phyloP scores from a whole-genome alignment of 1,140 invertebrate species.

The Tetragonula clypearis region DNA sequence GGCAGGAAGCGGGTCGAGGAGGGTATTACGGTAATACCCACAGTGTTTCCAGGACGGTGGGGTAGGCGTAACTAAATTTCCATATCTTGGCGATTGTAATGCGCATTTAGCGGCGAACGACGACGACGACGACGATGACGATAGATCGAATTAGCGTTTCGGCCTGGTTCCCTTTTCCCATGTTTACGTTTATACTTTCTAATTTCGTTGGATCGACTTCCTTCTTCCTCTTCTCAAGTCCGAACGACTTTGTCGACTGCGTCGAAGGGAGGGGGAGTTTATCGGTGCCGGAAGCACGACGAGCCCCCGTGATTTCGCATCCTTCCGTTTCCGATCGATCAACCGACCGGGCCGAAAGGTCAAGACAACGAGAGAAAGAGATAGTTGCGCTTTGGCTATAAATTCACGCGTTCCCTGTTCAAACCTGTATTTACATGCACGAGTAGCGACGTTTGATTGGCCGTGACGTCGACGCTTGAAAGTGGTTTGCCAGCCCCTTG shows the following conservation, averaged over 20 bases:
- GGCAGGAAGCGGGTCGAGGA: conserved; percentile 40
- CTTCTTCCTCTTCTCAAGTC: not conserved
- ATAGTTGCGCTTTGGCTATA: not conserved
- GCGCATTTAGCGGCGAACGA: conserved; percentile 75
- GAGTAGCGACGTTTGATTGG: conserved; percentile 52
- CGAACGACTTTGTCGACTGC: not conserved
- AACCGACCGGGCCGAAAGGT: conserved; percentile 12
- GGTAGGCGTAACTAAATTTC: conserved; percentile 74
- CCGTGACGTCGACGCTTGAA: conserved; percentile 50
- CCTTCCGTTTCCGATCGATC: conserved; percentile 12
- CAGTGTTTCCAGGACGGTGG: conserved; percentile 56
- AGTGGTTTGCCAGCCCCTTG: conserved; percentile 57
- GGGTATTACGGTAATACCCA: conserved; percentile 55
- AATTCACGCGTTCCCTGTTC: conserved; percentile 27
- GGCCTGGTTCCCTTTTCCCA: conserved; percentile 47
- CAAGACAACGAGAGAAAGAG: conserved; percentile 23
- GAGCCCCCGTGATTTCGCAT: not conserved
- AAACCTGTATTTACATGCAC: conserved; percentile 49
- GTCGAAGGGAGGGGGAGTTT: not conserved
- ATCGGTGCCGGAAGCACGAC: not conserved
- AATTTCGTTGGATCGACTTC: conserved; percentile 49
- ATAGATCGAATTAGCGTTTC: conserved; percentile 74
- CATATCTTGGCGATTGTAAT: conserved; percentile 79
- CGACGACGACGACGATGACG: conserved; percentile 64
- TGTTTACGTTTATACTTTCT: conserved; percentile 74